phyloP scores from a whole-genome alignment of 2,888 invertebrate species.

The Protula sp. region DNA sequence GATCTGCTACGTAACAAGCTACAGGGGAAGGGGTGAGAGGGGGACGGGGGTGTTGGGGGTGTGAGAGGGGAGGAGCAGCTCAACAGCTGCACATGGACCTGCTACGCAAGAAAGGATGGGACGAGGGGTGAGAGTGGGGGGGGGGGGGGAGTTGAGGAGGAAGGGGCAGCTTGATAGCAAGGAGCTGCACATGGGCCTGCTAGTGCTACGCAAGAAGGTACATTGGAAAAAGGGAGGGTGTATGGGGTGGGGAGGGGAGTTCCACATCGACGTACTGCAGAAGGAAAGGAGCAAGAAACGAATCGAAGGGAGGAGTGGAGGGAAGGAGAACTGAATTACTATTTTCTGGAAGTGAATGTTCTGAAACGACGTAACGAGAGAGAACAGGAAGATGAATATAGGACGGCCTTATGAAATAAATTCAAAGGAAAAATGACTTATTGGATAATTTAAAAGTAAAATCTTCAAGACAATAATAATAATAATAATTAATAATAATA shows the following conservation, averaged over 20 bases:
- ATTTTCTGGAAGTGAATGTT: conserved; percentile 85
- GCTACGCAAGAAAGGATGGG: conserved; percentile 62
- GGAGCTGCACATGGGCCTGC: too few species aligned
- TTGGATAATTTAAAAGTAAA: too few species aligned
- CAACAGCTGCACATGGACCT: conserved; percentile 77
- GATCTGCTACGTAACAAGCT: too few species aligned
- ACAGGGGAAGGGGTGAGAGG: conserved; percentile 77
- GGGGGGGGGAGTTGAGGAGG: conserved; percentile 38
- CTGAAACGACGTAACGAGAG: too few species aligned
- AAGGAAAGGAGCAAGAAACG: too few species aligned
- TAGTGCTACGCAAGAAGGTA: conserved; percentile 72
- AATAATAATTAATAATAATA: too few species aligned
- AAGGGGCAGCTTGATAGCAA: background rate
- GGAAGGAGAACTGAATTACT: conserved; percentile 82
- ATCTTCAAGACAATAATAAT: too few species aligned
- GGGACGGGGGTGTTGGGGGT: conserved; percentile 72
- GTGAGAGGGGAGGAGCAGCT: conserved; percentile 86
- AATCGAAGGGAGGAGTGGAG: too few species aligned
- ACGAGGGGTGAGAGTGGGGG: conserved; percentile 59
- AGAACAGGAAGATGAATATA: too few species aligned
- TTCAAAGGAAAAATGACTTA: too few species aligned
- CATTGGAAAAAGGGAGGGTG: conserved; percentile 81
- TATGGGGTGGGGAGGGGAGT: conserved; percentile 83
- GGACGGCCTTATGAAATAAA: too few species aligned
- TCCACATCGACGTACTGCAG: conserved; percentile 73